Evolutionary conservation across 2,888 invertebrate species (phyloP).

Genomic region (Tridacna crocea): DNA sequence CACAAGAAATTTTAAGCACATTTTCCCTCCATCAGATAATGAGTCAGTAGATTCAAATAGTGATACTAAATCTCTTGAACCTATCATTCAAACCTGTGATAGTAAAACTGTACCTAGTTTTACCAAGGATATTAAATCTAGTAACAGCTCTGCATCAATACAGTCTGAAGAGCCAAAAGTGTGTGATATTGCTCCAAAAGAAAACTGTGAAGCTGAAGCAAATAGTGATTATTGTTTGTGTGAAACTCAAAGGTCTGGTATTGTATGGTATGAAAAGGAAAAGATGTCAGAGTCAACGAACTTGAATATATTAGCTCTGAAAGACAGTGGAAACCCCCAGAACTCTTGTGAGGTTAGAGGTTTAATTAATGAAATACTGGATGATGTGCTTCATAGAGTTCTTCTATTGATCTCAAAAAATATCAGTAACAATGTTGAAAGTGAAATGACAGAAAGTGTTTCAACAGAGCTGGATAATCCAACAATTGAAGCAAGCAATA

Average conservation of each 20-base stretch:
- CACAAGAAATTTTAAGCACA: constrained; percentile 18
- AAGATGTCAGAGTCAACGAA: no score
- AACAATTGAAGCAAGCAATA: not conserved
- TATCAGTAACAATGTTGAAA: not conserved
- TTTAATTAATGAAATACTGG: not conserved
- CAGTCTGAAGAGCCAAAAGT: no score
- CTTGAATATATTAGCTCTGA: no score
- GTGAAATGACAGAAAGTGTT: not conserved
- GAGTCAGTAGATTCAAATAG: not conserved
- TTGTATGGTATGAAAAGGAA: no score
- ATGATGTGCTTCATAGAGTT: not conserved
- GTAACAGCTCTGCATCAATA: not conserved
- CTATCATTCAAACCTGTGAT: constrained; percentile 11
- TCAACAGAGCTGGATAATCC: not conserved
- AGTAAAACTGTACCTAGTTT: constrained; percentile 5
- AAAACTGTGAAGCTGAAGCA: no score
- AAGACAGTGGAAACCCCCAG: no score
- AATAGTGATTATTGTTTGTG: no score
- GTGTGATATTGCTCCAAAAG: no score
- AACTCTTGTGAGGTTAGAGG: no score
- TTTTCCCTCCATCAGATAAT: constrained; percentile 22
- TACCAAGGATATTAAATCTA: not conserved
- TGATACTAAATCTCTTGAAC: not conserved
- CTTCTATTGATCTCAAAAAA: not conserved
- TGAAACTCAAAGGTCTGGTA: no score